phyloP scores from a whole-genome alignment of 2,888 invertebrate species.

The Eulithis prunata region DNA sequence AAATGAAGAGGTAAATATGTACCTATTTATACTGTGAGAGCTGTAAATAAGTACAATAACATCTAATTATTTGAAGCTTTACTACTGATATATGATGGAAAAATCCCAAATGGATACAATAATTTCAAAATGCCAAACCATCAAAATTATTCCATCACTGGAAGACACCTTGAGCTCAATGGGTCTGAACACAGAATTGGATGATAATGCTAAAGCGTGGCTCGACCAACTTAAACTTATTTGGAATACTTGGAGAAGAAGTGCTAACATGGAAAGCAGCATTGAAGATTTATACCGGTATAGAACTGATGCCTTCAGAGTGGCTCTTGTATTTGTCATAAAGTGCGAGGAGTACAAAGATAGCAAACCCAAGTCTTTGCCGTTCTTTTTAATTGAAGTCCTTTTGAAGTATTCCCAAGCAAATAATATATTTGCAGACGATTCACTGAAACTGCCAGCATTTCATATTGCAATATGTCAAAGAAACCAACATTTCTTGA shows the following conservation, averaged over 20 bases:
- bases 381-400: constrained; percentile 86
- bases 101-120: constrained; percentile 63
- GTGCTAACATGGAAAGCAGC: constrained; percentile 76
- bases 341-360: constrained; percentile 86
- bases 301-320: constrained; percentile 84
- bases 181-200: constrained; percentile 75
- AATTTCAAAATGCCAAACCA: constrained; percentile 66
- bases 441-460: constrained; percentile 87
- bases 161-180: constrained; percentile 68
- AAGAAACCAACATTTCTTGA: constrained; percentile 86
- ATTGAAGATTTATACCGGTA: constrained; percentile 77
- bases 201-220: constrained; percentile 67
- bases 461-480: constrained; percentile 89
- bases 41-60: neutral
- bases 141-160: constrained; percentile 77
- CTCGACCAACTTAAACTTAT: constrained; percentile 70
- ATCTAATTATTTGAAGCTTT: neutral
- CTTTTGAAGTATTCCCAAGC: constrained; percentile 80
- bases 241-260: constrained; percentile 84
- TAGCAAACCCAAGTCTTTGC: constrained; percentile 85
- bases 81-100: constrained; percentile 32
- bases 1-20: too few species aligned
- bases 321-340: constrained; percentile 84
- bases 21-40: neutral
- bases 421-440: constrained; percentile 66